These are phyloP conservation scores for Axea sp. DNA, from an alignment of 2,888 invertebrate genomes.

Conservation along the genomic window DNA sequence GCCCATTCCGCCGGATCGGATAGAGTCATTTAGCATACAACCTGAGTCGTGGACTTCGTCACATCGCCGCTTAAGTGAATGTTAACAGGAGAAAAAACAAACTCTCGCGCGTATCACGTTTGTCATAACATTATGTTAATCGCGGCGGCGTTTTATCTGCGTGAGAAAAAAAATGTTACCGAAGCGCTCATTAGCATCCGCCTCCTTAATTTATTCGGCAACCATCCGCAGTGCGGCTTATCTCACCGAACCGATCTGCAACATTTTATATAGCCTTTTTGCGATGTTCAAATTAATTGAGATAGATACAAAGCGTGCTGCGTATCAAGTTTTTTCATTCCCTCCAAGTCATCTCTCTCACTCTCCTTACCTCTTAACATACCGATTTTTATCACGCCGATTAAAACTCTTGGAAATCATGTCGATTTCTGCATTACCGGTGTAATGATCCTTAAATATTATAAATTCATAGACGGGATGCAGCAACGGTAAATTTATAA, in stretches of 20 bases:
- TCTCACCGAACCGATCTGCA: constrained; percentile 41
- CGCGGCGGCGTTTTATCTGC: constrained; percentile 42
- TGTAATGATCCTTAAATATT: constrained; percentile 15
- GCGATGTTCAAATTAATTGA: constrained; percentile 57
- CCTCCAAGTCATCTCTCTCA: too few species aligned
- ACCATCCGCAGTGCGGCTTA: constrained; percentile 19
- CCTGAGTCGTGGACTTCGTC: constrained; percentile 22
- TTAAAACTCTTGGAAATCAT: constrained; percentile 18
- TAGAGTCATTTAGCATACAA: constrained; percentile 49
- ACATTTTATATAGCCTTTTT: constrained; percentile 49
- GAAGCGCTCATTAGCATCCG: constrained; percentile 51
- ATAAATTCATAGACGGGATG: too few species aligned
- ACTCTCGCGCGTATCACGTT: constrained; percentile 47
- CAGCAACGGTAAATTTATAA: too few species aligned
- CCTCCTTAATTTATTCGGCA: constrained; percentile 53
- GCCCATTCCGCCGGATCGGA: constrained; percentile 1
- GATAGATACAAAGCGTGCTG: constrained; percentile 48
- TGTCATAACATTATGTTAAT: constrained; percentile 60
- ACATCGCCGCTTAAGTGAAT: constrained; percentile 38
- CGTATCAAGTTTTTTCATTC: constrained; percentile 22
- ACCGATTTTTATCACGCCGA: constrained; percentile 31
- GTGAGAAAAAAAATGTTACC: constrained; percentile 58
- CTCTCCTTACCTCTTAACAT: background rate
- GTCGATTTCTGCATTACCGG: constrained; percentile 32
- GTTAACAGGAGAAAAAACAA: constrained; percentile 56